Percentiles rank a stretch among this genome's conserved stretches.
Evolutionary conservation across 2,888 invertebrate genomes (phyloP).

Genomic region (Xanthorhoe spadicearia): DNA sequence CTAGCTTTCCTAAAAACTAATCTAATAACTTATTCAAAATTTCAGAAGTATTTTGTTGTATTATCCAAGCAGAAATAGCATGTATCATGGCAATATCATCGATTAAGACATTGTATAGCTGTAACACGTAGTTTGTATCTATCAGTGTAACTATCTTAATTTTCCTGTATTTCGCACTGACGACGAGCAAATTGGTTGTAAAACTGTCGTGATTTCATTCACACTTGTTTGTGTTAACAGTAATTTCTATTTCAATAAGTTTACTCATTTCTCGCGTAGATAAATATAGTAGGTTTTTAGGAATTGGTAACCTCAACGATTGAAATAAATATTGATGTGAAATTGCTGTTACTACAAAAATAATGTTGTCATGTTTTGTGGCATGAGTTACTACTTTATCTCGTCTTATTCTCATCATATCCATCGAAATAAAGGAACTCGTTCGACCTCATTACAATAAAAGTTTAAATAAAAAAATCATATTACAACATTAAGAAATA

Average conservation of each 20-base stretch:
- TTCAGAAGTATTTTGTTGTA: slow-evolving; percentile 18
- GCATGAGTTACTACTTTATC: background rate
- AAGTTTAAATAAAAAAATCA: background rate
- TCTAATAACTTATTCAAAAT: slow-evolving; percentile 4
- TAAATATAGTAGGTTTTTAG: too few relatives aligned
- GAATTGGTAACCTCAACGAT: background rate
- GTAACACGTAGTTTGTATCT: slow-evolving; percentile 70
- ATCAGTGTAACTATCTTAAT: slow-evolving; percentile 58
- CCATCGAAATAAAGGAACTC: background rate
- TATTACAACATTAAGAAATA: background rate
- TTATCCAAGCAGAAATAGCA: slow-evolving; percentile 51
- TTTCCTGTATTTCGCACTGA: slow-evolving; percentile 72
- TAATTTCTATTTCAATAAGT: background rate
- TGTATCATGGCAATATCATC: slow-evolving; percentile 69
- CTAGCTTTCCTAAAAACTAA: slow-evolving; percentile 17
- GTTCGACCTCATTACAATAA: background rate
- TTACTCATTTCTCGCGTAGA: background rate
- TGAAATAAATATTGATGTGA: background rate
- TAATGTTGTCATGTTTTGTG: background rate
- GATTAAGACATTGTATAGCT: slow-evolving; percentile 80
- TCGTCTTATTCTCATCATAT: slow-evolving; percentile 28
- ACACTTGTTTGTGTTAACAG: slow-evolving; percentile 2
- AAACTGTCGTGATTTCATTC: slow-evolving; percentile 2
- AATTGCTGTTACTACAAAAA: slow-evolving; percentile 7
- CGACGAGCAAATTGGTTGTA: slow-evolving; percentile 36